Evolutionary conservation across 2,888 invertebrate genomes (phyloP).

Genomic region (Sphaerophoria rueppellii): DNA sequence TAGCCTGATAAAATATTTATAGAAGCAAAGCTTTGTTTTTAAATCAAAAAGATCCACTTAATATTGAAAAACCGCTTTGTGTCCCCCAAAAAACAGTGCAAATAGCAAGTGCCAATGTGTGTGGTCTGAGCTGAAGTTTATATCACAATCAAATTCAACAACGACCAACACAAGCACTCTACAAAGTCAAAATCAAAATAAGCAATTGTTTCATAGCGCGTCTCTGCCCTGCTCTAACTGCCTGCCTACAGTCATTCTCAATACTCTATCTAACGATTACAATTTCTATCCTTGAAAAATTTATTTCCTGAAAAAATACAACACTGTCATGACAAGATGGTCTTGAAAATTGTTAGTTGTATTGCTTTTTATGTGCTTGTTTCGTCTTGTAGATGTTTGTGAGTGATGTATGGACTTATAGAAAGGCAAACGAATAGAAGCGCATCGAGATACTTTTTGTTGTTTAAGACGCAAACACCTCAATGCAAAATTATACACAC

Average conservation of each 20-base stretch:
- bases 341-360: slow-evolving; percentile 49
- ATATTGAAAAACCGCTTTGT: no score
- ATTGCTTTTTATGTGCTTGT: background rate
- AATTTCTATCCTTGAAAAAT: slow-evolving; percentile 69
- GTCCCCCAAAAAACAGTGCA: no score
- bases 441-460: slow-evolving; percentile 23
- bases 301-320: slow-evolving; percentile 69
- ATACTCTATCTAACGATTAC: slow-evolving; percentile 48
- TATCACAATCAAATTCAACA: slow-evolving; percentile 30
- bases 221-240: slow-evolving; percentile 3
- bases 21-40: no score
- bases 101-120: no score
- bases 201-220: slow-evolving; percentile 55
- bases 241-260: slow-evolving; percentile 40
- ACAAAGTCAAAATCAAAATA: slow-evolving; percentile 20
- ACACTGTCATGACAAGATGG: slow-evolving; percentile 35
- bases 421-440: slow-evolving; percentile 37
- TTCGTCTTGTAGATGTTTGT: slow-evolving; percentile 8
- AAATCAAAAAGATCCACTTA: no score
- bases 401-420: slow-evolving; percentile 22
- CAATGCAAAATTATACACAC: slow-evolving; percentile 11
- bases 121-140: no score
- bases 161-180: slow-evolving; percentile 29
- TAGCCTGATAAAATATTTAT: no score
- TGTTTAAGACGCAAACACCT: slow-evolving; percentile 34